phyloP scores from a whole-genome alignment of 2,888 invertebrate species.

The Portevinia maculata region DNA sequence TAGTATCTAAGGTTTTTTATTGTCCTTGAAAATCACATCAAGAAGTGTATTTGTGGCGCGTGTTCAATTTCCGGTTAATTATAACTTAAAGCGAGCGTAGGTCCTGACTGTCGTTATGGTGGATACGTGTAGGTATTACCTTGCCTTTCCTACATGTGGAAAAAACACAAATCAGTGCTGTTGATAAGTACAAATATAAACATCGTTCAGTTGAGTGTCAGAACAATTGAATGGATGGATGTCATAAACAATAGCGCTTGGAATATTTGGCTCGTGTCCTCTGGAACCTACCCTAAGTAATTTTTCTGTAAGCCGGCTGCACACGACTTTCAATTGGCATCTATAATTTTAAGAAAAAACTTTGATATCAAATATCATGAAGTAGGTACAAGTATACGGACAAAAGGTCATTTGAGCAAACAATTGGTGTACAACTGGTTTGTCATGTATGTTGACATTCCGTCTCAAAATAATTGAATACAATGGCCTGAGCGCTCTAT shows the following conservation, averaged over 20 bases:
- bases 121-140: constrained; percentile 32
- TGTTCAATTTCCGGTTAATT: constrained; percentile 83
- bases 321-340: constrained; percentile 53
- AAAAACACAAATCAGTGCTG: constrained; percentile 9
- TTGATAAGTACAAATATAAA: constrained; percentile 52
- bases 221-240: constrained; percentile 60
- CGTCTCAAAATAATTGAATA: not conserved
- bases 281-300: constrained; percentile 1
- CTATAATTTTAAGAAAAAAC: constrained; percentile 59
- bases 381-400: not conserved
- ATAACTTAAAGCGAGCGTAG: constrained; percentile 76
- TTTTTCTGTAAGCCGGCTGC: constrained; percentile 62
- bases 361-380: constrained; percentile 65
- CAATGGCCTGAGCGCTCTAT: not conserved
- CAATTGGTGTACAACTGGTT: constrained; percentile 21
- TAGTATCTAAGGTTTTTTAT: constrained; percentile 63
- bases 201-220: constrained; percentile 67
- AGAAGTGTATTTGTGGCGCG: constrained; percentile 77
- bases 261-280: constrained; percentile 71
- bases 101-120: constrained; percentile 45
- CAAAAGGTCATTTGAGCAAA: constrained; percentile 42
- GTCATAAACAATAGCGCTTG: constrained; percentile 49
- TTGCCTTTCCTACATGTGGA: constrained; percentile 29
- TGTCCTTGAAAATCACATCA: constrained; percentile 72
- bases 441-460: constrained; percentile 40